phyloP scores from a whole-genome alignment of 2,113 vertebrate species.

The Hippocampus comes region DNA sequence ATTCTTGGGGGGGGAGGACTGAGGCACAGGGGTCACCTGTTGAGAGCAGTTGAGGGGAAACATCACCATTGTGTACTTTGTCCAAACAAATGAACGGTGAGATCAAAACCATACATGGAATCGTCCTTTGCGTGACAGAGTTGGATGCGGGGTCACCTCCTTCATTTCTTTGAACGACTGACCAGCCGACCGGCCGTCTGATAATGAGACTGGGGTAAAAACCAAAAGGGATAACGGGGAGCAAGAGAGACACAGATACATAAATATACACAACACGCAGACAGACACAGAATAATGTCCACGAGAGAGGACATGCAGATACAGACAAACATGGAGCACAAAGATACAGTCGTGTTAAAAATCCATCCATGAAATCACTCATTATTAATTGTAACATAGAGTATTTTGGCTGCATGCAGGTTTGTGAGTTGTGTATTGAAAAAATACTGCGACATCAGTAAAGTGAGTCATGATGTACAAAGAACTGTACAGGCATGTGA shows the following conservation, averaged over 20 bases:
- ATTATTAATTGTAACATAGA: conserved; percentile 25
- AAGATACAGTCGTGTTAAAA: conserved; percentile 56
- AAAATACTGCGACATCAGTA: neutral
- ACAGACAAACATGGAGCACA: conserved; percentile 49
- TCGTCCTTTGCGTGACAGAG: conserved; percentile 60
- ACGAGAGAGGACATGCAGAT: conserved; percentile 29
- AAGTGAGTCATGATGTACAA: conserved; percentile 22
- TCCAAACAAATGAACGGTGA: neutral
- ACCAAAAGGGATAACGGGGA: conserved; percentile 49
- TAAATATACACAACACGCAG: conserved; percentile 35
- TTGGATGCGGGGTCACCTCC: conserved; percentile 37
- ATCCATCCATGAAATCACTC: conserved; percentile 21
- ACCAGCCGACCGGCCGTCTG: conserved; percentile 59
- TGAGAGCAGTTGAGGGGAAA: conserved; percentile 6
- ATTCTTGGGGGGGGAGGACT: conserved; percentile 48
- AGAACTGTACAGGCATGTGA: conserved; percentile 26
- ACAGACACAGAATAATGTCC: conserved; percentile 22
- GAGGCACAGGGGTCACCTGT: conserved; percentile 80
- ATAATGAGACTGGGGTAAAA: conserved; percentile 51
- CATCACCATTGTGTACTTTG: neutral
- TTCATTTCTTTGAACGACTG: conserved; percentile 54
- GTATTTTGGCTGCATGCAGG: conserved; percentile 42
- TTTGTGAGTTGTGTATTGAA: conserved; percentile 28
- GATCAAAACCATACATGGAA: conserved; percentile 60
- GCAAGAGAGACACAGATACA: conserved; percentile 48